Evolutionary conservation across 2,113 vertebrate genomes (phyloP), one percentile per base, ranked within the genome.

Genomic region (Haemorhous mexicanus): DNA sequence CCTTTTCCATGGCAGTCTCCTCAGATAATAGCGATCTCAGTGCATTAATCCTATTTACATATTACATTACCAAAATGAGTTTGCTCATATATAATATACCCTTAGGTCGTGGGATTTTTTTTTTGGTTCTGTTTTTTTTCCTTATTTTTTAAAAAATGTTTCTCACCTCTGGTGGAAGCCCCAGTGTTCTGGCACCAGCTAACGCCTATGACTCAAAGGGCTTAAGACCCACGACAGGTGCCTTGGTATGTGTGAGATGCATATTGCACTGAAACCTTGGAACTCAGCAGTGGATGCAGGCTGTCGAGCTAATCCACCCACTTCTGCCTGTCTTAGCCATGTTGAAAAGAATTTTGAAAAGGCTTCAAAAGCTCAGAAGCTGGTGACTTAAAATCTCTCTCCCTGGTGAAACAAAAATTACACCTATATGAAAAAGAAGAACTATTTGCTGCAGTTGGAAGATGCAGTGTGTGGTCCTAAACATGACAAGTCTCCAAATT

Each of bases 301-400:
- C 68, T 92, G 95, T 93, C 4, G 16, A 92, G 67, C 68, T 86
- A 56, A 78, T 86, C 90, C 83, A 39, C 94, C 79, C 73, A 89
- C 90, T 88, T 83, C 75, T 95, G 67, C 94, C 90, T 93, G 30
- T 75, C 81, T 89, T 66, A 93, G 77, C 79, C 83, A 74, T 74
- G 86, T 23, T 83, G 88, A 87, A 94, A 80, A 80, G 79, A 87
- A 90, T 77, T 83, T 52, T 85, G 85, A 80, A 93, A 84, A 93
- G 73, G 68, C 73, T 95, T 92, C 70, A 68, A 47, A 79, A 83
- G 67, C 66, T 73, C 64, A 85, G 46, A 59, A 92, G 58, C 16
- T 15, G 35, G 39, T 75, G 70, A 76, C 72, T 84, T 93, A 41
- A 69, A 81, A 72, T 83, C 59, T 26, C 46, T 75, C n/a, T 92